Percentiles rank a stretch among this genome's conserved stretches.
Evolutionary conservation across 2,797 vertebrate species (phyloP).

Genomic region (Trichosurus vulpecula): DNA sequence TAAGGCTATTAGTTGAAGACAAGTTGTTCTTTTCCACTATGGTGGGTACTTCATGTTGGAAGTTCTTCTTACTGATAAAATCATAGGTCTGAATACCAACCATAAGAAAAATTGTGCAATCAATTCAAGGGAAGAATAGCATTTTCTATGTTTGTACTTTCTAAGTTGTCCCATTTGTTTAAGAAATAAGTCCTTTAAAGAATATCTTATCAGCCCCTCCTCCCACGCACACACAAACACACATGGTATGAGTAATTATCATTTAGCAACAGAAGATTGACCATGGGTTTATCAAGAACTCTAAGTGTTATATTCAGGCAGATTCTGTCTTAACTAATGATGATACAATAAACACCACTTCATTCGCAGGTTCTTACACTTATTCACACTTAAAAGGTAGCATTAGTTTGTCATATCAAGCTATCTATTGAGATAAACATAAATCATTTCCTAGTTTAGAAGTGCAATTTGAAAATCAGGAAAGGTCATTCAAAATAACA

Average conservation of each 20-base stretch:
- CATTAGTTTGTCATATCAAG: rapidly evolving
- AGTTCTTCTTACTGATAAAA: not conserved
- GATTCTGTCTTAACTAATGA: not conserved
- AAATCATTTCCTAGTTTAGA: not conserved
- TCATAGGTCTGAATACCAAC: not conserved
- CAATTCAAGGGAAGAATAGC: not conserved
- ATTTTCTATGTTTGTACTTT: not conserved
- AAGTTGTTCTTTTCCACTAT: not conserved
- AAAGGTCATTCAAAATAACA: not conserved
- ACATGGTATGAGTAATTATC: not conserved
- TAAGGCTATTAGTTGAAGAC: not conserved
- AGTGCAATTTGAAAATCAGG: not conserved
- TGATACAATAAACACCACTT: not conserved
- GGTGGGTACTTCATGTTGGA: not conserved
- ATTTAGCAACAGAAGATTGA: not conserved
- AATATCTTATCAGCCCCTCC: no score
- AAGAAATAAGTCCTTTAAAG: not conserved
- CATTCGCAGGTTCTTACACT: constrained; percentile 4
- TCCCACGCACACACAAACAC: no score
- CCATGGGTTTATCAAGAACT: not conserved
- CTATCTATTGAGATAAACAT: not conserved
- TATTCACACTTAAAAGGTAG: not conserved
- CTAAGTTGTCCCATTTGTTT: not conserved
- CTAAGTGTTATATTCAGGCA: not conserved
- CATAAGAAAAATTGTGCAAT: not conserved